phyloP scores from a whole-genome alignment of 2,797 vertebrate genomes.

The Micromesistius poutassou region DNA sequence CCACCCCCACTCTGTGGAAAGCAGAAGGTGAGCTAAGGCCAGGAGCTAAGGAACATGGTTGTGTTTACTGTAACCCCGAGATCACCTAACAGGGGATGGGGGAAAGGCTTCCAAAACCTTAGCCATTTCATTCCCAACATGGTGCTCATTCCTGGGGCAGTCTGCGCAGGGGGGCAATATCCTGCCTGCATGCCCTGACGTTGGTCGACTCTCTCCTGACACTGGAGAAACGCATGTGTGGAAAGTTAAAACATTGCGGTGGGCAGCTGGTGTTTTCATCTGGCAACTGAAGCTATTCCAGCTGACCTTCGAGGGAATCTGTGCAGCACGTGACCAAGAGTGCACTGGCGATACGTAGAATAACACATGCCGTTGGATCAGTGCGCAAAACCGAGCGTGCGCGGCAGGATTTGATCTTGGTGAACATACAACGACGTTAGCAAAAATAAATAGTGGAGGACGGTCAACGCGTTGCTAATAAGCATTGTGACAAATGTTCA shows the following conservation, averaged over 20 bases:
- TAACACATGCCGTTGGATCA: conserved; percentile 19
- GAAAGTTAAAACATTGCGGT: conserved; percentile 55
- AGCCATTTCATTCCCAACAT: conserved; percentile 60
- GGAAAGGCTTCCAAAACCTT: conserved; percentile 57
- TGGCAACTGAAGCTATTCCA: conserved; percentile 50
- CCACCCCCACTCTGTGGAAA: background rate
- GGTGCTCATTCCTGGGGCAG: conserved; percentile 60
- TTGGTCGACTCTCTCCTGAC: conserved; percentile 47
- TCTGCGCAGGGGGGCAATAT: conserved; percentile 55
- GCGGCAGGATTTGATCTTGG: conserved; percentile 44
- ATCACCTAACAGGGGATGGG: conserved; percentile 31
- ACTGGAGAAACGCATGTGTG: conserved; percentile 42
- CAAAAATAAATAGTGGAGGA: conserved; percentile 42
- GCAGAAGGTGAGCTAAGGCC: background rate
- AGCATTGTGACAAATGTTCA: conserved; percentile 28
- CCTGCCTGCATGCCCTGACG: conserved; percentile 33
- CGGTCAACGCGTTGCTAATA: conserved; percentile 44
- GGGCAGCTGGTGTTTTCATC: conserved; percentile 67
- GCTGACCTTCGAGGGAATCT: conserved; percentile 53
- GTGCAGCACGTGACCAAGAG: conserved; percentile 48
- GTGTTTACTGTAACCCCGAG: conserved; percentile 18
- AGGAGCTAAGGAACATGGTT: background rate
- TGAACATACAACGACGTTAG: conserved; percentile 32
- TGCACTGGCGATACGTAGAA: conserved; percentile 39
- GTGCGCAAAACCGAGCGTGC: conserved; percentile 30